Base-by-base conservation (phyloP, 2,113 vertebrate species). In the Patagioenas fasciata region DNA sequence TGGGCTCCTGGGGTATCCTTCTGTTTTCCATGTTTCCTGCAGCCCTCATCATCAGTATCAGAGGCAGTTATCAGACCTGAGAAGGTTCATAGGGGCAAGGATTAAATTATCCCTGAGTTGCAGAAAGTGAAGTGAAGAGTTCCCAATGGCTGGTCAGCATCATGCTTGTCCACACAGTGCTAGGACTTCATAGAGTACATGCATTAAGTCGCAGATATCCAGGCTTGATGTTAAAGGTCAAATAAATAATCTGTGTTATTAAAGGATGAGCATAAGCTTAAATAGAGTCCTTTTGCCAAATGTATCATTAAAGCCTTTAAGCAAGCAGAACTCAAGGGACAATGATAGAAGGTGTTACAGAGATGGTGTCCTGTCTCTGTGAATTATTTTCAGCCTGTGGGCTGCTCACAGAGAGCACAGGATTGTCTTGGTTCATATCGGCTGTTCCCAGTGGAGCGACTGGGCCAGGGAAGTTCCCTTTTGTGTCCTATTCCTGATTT, bases 181-280 rank as follows among this genome's bases (percentile, higher is more conserved):
- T 69, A 40, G 82, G 54, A 51, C 62, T 70, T 82, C 31, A 23
- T 1, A 80, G 54, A 88, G 71, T 88, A 85, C 74, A 61, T 3
- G 2, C 1, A 1, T 62, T 75, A 88, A 61, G 7, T 44, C 40
- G 64, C 25, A 65, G 58, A 80, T 84, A 89, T 6, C 54, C 71
- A 77, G 71, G 82, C 93, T 95, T 85, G 19, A 75, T 72, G 18
- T 51, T 77, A 70, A 91, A 87, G 60, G 81, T 88, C 81, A 89
- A 36, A 89, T 65, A 66, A 93, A 66, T 66, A 57, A 67, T 80
- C 81, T 91, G 53, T 57, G 74, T 69, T 89, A 83, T 58, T 92
- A 72, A 87, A 88, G 71, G 62, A 88, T 93, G 25, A 80, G 6
- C 36, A 80, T 75, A 88, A 82, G 74, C 74, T 85, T 73, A 80